A percentile compares a stretch with the other conserved stretches of the same genome.
Evolutionary conservation across 2,888 invertebrate genomes (phyloP).

Genomic region (Gortyna flavago): DNA sequence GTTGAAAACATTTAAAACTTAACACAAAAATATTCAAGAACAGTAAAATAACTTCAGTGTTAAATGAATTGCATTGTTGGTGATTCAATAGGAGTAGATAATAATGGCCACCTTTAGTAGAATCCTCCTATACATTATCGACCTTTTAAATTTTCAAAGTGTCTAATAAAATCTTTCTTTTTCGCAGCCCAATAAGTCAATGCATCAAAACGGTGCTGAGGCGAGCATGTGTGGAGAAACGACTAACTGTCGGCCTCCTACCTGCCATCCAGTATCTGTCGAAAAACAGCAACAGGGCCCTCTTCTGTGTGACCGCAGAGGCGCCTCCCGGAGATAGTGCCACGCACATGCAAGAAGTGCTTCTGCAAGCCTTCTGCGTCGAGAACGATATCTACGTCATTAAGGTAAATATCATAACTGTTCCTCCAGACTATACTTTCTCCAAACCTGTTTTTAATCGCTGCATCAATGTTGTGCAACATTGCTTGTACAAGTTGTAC

Average conservation of each 20-base stretch:
- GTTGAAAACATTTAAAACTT: background rate
- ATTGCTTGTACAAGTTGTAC: constrained; percentile 4
- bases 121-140: background rate
- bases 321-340: constrained; percentile 93
- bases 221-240: constrained; percentile 88
- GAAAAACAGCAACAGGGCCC: constrained; percentile 90
- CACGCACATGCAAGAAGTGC: constrained; percentile 94
- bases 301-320: constrained; percentile 92
- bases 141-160: background rate
- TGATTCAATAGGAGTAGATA: background rate
- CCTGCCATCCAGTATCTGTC: constrained; percentile 91
- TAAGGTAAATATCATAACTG: constrained; percentile 87
- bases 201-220: constrained; percentile 89
- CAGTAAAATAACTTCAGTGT: background rate
- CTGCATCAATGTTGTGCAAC: constrained; percentile 48
- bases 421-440: constrained; percentile 16
- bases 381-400: constrained; percentile 94
- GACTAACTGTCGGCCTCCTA: constrained; percentile 91
- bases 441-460: constrained; percentile 37
- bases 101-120: no score
- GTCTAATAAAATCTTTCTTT: constrained; percentile 22
- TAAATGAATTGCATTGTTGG: background rate
- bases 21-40: background rate
- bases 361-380: constrained; percentile 94
- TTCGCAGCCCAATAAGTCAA: constrained; percentile 84